A percentile compares a stretch with the other conserved stretches of the same genome.
Conservation (phyloP, 1,140 invertebrate species). For the Meteorus sp. region DNA sequence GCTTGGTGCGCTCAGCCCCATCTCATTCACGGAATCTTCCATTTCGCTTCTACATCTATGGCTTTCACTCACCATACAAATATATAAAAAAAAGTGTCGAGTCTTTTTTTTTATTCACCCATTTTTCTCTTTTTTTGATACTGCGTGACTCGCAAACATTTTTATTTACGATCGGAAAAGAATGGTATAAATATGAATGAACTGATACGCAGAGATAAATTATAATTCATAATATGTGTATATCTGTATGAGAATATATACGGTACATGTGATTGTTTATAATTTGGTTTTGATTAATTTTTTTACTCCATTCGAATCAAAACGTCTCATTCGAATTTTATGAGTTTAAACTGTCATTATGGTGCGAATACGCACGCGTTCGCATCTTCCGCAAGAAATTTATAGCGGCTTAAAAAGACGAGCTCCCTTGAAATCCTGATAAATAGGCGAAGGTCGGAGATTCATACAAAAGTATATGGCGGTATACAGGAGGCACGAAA, state of each 20-base stretch:
- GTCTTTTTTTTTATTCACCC: too few relatives aligned
- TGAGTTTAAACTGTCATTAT: constrained; percentile 38
- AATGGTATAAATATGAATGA: too few relatives aligned
- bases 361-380: constrained; percentile 31
- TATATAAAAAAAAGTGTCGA: too few relatives aligned
- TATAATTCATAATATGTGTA: too few relatives aligned
- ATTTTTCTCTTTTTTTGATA: too few relatives aligned
- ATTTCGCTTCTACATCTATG: constrained; percentile 4
- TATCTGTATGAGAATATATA: too few relatives aligned
- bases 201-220: too few relatives aligned
- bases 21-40: constrained; percentile 18
- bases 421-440: constrained; percentile 60
- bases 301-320: constrained; percentile 1
- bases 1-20: constrained; percentile 49
- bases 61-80: too few relatives aligned
- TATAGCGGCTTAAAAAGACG: constrained; percentile 60
- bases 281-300: neutral
- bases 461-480: constrained; percentile 30
- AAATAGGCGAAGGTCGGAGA: constrained; percentile 52
- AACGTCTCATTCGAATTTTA: constrained; percentile 29
- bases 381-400: constrained; percentile 41
- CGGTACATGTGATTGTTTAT: too few relatives aligned
- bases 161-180: too few relatives aligned
- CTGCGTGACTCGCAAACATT: too few relatives aligned
- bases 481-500: constrained; percentile 6